phyloP scores from a whole-genome alignment of 2,888 invertebrate genomes.

The Luperina nickerlii region DNA sequence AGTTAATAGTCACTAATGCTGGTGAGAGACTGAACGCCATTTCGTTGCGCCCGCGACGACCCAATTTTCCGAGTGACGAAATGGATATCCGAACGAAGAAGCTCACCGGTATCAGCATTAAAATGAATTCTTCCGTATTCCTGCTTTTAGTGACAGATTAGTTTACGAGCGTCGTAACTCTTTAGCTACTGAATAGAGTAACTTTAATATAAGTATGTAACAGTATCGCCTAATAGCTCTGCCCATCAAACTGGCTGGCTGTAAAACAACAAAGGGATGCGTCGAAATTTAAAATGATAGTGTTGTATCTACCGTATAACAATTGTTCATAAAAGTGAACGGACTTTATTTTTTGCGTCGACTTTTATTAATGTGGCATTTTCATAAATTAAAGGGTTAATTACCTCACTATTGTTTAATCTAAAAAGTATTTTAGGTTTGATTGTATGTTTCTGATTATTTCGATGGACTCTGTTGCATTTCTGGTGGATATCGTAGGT shows the following conservation, averaged over 20 bases:
- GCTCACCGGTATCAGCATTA: conserved; percentile 73
- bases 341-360: conserved; percentile 47
- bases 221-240: conserved; percentile 55
- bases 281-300: conserved; percentile 53
- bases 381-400: conserved; percentile 59
- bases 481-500: not conserved
- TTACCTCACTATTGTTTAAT: conserved; percentile 51
- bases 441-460: not conserved
- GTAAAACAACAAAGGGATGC: conserved; percentile 64
- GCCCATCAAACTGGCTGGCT: conserved; percentile 49
- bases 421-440: conserved; percentile 19
- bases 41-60: conserved; percentile 71
- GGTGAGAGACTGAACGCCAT: conserved; percentile 65
- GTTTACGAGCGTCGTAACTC: conserved; percentile 77
- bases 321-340: conserved; percentile 61
- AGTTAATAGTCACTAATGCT: conserved; percentile 85
- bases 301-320: conserved; percentile 42
- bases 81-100: conserved; percentile 73
- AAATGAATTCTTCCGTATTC: conserved; percentile 78
- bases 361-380: conserved; percentile 46
- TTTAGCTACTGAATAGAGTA: conserved; percentile 65
- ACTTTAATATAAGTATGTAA: conserved; percentile 64
- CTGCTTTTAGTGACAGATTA: conserved; percentile 76
- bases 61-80: conserved; percentile 79
- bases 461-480: conserved; percentile 3